phyloP scores from a whole-genome alignment of 2,888 invertebrate genomes.

The Parasteatoda lunata region DNA sequence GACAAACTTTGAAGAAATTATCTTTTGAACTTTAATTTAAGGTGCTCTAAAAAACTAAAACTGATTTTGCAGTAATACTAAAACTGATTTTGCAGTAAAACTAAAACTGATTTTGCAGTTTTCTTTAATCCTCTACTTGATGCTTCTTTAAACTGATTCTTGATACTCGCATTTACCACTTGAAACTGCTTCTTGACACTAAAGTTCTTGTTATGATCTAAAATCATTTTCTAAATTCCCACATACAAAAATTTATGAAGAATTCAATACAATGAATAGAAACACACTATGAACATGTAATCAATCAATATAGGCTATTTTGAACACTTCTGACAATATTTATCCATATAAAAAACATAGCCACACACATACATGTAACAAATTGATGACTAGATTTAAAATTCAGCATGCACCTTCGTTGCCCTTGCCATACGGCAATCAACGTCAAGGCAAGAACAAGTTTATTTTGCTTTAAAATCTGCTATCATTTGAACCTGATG shows the following conservation, averaged over 20 bases:
- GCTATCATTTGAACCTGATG: no score
- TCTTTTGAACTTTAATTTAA: no score
- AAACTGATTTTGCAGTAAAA: no score
- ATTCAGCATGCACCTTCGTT: conserved; percentile 63
- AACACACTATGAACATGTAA: conserved; percentile 62
- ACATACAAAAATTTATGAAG: conserved; percentile 27
- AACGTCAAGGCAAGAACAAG: conserved; percentile 39
- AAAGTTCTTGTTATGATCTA: conserved; percentile 4
- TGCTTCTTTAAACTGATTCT: no score
- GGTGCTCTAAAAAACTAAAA: no score
- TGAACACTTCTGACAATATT: conserved; percentile 20
- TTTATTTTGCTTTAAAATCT: no score
- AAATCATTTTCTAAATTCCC: conserved; percentile 24
- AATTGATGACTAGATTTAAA: conserved; percentile 61
- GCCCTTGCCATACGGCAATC: conserved; percentile 42
- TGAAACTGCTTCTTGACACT: no score
- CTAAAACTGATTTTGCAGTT: no score
- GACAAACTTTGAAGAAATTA: no score
- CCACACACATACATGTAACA: conserved; percentile 53
- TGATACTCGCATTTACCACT: no score
- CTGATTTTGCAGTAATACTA: no score
- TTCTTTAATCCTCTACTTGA: no score
- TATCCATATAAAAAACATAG: conserved; percentile 43
- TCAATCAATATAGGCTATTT: conserved; percentile 59
- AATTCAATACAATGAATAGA: conserved; percentile 30